These are phyloP conservation scores for Agraylea sexmaculata DNA, from an alignment of 1,140 invertebrate species.

Conservation along the genomic window DNA sequence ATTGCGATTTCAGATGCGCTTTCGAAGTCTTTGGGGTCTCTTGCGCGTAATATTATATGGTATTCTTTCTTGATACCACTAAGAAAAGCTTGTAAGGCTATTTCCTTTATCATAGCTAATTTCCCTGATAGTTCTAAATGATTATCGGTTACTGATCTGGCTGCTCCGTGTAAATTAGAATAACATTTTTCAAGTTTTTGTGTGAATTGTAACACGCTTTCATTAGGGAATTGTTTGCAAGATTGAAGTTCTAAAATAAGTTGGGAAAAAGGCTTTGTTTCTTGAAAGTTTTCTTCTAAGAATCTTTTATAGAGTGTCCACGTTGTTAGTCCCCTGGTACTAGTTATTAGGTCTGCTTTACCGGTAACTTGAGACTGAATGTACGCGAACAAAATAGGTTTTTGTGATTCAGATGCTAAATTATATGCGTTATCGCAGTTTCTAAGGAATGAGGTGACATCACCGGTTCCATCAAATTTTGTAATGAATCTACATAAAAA, in stretches of 20 bases:
- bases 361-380: slow-evolving; percentile 10
- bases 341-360: slow-evolving; percentile 3
- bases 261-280: slow-evolving; percentile 14
- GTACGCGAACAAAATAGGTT: slow-evolving; percentile 9
- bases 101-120: too few relatives aligned
- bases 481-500: slow-evolving; percentile 12
- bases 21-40: too few relatives aligned
- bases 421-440: slow-evolving; percentile 14
- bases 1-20: too few relatives aligned
- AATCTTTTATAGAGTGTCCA: slow-evolving; percentile 11
- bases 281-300: slow-evolving; percentile 13
- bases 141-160: too few relatives aligned
- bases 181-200: slow-evolving; percentile 12
- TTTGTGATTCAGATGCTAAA: slow-evolving; percentile 9
- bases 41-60: too few relatives aligned
- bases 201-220: slow-evolving; percentile 12
- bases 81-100: too few relatives aligned
- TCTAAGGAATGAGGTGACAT: slow-evolving; percentile 6
- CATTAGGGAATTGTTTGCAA: slow-evolving; percentile 10
- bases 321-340: slow-evolving; percentile 8
- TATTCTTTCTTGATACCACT: too few relatives aligned
- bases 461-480: slow-evolving; percentile 9
- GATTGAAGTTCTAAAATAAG: slow-evolving; percentile 15
- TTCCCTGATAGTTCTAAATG: too few relatives aligned
- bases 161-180: slow-evolving; percentile 13